Conservation (phyloP, 1,140 invertebrate genomes). For the Mycetomoellerius zeteki region DNA sequence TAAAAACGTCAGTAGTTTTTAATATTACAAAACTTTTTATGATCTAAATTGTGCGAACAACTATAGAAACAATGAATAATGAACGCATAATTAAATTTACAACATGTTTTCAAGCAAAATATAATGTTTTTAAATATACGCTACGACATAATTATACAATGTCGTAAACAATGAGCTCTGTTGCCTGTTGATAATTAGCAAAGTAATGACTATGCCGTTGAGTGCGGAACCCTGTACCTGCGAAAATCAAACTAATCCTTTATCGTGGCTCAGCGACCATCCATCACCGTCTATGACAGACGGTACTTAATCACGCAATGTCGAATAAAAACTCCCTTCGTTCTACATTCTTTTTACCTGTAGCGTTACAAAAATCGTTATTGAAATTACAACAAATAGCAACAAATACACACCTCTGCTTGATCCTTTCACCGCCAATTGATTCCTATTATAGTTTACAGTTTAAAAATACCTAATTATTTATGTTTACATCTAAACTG, state of each 20-base stretch:
- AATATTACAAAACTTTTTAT: not conserved
- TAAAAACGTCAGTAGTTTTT: not conserved
- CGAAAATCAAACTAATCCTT: slow-evolving; percentile 68
- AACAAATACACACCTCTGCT: not conserved
- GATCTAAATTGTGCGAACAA: not conserved
- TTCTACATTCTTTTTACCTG: slow-evolving; percentile 30
- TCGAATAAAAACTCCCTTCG: slow-evolving; percentile 65
- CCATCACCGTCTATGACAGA: slow-evolving; percentile 65
- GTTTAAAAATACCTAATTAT: not conserved
- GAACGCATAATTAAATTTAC: slow-evolving; percentile 15
- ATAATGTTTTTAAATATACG: slow-evolving; percentile 36
- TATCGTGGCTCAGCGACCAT: slow-evolving; percentile 56
- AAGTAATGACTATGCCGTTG: slow-evolving; percentile 69
- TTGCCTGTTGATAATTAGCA: slow-evolving; percentile 57
- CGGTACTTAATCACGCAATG: slow-evolving; percentile 65
- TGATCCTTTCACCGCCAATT: not conserved
- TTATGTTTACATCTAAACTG: not conserved
- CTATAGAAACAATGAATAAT: slow-evolving; percentile 16
- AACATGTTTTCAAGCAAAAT: not conserved
- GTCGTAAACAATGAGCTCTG: slow-evolving; percentile 47
- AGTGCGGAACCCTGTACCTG: slow-evolving; percentile 72
- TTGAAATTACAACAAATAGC: not conserved
- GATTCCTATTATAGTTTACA: not conserved
- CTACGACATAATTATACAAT: slow-evolving; percentile 49
- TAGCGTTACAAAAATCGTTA: slow-evolving; percentile 47